These are phyloP conservation scores for Lymantria monacha DNA, from an alignment of 2,888 invertebrate species.

Conservation along the genomic window DNA sequence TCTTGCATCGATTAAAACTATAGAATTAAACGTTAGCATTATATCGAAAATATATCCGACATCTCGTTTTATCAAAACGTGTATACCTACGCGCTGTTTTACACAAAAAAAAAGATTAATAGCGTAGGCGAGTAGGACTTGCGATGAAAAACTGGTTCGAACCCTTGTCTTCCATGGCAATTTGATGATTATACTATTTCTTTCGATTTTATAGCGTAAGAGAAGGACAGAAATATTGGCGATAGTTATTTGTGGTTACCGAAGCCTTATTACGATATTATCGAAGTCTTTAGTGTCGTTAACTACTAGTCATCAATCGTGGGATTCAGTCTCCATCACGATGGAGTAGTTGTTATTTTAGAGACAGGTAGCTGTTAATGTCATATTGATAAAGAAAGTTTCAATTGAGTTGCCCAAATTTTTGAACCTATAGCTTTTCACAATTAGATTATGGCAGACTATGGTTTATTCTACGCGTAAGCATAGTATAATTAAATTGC, in stretches of 20 bases:
- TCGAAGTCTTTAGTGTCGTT: not conserved
- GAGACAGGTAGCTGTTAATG: no score
- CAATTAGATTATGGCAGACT: no score
- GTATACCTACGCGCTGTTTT: constrained; percentile 26
- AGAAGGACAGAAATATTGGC: constrained; percentile 33
- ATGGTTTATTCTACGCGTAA: no score
- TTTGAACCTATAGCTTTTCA: no score
- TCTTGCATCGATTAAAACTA: no score
- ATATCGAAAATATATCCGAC: not conserved
- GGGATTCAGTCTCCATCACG: no score
- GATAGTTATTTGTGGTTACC: constrained; percentile 54
- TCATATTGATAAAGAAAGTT: no score
- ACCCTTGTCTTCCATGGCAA: constrained; percentile 37
- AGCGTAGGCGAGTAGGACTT: constrained; percentile 21
- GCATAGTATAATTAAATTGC: no score
- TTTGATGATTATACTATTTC: constrained; percentile 37
- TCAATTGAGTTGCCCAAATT: no score
- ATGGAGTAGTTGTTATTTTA: no score
- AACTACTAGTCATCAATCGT: no score
- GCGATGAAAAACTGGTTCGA: constrained; percentile 55
- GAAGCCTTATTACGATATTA: constrained; percentile 55
- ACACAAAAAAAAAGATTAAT: constrained; percentile 46
- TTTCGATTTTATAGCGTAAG: constrained; percentile 21
- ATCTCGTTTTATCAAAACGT: constrained; percentile 25
- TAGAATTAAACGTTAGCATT: not conserved